phyloP scores from a whole-genome alignment of 2,113 vertebrate genomes.

The Turnix velox region DNA sequence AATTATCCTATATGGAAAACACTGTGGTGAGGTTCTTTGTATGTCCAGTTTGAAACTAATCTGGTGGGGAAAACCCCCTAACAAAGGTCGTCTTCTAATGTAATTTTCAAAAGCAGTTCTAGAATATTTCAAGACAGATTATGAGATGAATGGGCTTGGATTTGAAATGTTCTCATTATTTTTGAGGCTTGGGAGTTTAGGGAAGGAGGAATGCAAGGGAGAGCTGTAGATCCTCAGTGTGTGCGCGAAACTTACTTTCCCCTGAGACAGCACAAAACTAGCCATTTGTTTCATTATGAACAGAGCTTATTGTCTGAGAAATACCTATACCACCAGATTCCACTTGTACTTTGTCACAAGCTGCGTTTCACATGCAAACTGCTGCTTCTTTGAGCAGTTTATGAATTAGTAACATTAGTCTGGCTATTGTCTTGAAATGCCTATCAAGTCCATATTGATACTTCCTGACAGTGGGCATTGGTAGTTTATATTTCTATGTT shows the following conservation, averaged over 20 bases:
- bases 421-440: background rate
- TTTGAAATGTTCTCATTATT: background rate
- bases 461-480: background rate
- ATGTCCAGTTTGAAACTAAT: background rate
- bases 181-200: background rate
- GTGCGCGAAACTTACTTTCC: background rate
- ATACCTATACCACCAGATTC: background rate
- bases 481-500: background rate
- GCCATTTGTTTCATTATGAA: background rate
- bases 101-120: background rate
- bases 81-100: background rate
- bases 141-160: background rate
- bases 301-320: background rate
- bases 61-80: rapidly evolving
- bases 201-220: background rate
- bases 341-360: background rate
- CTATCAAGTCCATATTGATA: background rate
- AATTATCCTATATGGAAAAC: background rate
- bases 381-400: background rate
- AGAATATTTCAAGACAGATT: background rate
- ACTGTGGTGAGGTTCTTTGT: background rate
- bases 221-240: background rate
- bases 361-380: background rate
- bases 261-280: background rate
- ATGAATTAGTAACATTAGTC: background rate